Conservation (phyloP, 2,888 invertebrate species). For the Pseudolycoriella hygida region DNA sequence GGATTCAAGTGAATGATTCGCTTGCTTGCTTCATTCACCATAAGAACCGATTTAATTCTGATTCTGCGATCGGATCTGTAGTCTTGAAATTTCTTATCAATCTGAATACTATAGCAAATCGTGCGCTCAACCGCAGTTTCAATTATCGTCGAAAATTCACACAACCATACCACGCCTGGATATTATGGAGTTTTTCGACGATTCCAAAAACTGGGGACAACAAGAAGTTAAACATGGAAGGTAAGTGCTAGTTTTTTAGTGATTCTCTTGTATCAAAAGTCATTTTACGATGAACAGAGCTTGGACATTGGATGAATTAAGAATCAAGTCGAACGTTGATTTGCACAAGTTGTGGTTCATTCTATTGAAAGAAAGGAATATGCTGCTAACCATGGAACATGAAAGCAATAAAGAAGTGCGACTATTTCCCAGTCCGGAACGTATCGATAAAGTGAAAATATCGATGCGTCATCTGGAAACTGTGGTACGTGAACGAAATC, state of each 20-base stretch:
- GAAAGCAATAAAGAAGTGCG: conserved; percentile 46
- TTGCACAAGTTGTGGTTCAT: conserved; percentile 91
- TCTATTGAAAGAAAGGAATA: conserved; percentile 87
- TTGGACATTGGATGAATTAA: conserved; percentile 78
- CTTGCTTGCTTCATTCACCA: too few relatives aligned
- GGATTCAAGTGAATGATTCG: too few relatives aligned
- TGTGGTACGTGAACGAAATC: conserved; percentile 82
- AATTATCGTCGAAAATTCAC: conserved; percentile 1
- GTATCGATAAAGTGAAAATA: conserved; percentile 80
- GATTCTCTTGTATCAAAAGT: too few relatives aligned
- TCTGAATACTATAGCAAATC: not conserved
- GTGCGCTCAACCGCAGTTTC: too few relatives aligned
- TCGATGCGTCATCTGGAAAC: conserved; percentile 88
- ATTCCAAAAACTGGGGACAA: conserved; percentile 65
- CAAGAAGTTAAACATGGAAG: conserved; percentile 53
- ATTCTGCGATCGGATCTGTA: not conserved
- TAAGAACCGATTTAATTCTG: too few relatives aligned
- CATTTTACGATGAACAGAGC: too few relatives aligned
- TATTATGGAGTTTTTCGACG: conserved; percentile 82
- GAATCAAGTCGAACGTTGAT: conserved; percentile 88
- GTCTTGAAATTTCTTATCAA: not conserved
- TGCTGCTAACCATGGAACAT: conserved; percentile 92
- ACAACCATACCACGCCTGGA: conserved; percentile 30
- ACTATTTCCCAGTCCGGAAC: conserved; percentile 78
- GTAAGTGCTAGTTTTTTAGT: too few relatives aligned